phyloP scores from a whole-genome alignment of 2,888 invertebrate species.

The Acanthopleura granulata region DNA sequence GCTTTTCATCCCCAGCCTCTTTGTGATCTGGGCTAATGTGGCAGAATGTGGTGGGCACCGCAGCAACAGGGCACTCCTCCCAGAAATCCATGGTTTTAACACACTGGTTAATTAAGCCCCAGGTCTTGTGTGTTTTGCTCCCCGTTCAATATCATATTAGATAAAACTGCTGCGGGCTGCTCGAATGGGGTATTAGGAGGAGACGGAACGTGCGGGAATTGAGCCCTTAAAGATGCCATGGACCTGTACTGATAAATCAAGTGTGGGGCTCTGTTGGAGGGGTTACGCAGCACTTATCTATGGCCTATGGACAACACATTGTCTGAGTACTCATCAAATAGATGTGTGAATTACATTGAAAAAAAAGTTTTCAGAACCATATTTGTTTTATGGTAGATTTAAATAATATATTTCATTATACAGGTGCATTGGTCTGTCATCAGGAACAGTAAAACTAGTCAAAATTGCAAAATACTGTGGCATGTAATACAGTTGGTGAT shows the following conservation, averaged over 20 bases:
- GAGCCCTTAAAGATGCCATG: slow-evolving; percentile 5
- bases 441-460: too few relatives aligned
- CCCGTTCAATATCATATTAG: slow-evolving; percentile 16
- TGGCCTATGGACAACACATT: too few relatives aligned
- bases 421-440: too few relatives aligned
- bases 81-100: slow-evolving; percentile 14
- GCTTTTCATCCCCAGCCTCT: not conserved
- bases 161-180: slow-evolving; percentile 9
- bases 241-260: not conserved
- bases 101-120: slow-evolving; percentile 17
- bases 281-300: too few relatives aligned
- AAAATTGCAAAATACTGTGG: too few relatives aligned
- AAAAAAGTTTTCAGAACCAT: too few relatives aligned
- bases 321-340: too few relatives aligned
- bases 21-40: slow-evolving; percentile 4
- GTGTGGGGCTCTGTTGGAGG: not conserved
- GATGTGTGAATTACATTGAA: too few relatives aligned
- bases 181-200: not conserved
- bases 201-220: not conserved
- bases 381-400: too few relatives aligned
- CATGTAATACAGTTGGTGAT: too few relatives aligned
- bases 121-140: slow-evolving; percentile 15
- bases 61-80: not conserved
- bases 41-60: not conserved
- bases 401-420: too few relatives aligned